Conservation (phyloP, 1,140 invertebrate genomes). For the Maniola jurtina region DNA sequence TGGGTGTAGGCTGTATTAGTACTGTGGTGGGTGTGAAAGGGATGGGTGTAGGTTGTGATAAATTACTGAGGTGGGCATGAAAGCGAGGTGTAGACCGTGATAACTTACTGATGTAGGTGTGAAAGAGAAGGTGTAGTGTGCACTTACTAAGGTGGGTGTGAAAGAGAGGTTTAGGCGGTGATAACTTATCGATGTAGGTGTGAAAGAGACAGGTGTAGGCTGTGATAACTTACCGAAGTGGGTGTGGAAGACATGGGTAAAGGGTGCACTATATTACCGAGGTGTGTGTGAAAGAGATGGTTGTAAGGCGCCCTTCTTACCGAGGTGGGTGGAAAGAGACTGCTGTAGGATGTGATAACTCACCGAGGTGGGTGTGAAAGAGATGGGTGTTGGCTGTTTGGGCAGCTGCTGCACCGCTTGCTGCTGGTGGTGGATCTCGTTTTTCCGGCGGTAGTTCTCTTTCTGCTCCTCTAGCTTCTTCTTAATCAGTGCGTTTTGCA, state of each 20-base stretch:
- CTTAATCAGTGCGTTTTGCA: constrained; percentile 90
- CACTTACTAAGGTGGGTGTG: too few species aligned
- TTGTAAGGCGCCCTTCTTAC: too few species aligned
- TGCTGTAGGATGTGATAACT: constrained; percentile 67
- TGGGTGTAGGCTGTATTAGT: too few species aligned
- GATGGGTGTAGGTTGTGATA: constrained; percentile 62
- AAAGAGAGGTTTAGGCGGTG: neutral
- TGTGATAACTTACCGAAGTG: constrained; percentile 25
- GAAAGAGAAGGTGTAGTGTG: constrained; percentile 79
- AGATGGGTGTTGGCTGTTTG: constrained; percentile 82
- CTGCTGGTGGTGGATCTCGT: constrained; percentile 80
- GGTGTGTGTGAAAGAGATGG: too few species aligned
- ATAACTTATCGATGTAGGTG: constrained; percentile 87
- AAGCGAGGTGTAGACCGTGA: constrained; percentile 83
- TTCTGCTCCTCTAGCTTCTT: constrained; percentile 92
- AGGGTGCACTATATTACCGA: too few species aligned
- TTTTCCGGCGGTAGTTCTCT: constrained; percentile 88
- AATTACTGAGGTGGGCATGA: constrained; percentile 91
- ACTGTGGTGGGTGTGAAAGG: constrained; percentile 48
- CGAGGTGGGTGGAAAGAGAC: too few species aligned
- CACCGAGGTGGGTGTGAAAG: constrained; percentile 93
- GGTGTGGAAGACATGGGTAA: constrained; percentile 83
- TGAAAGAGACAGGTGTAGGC: constrained; percentile 89
- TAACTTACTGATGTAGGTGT: too few species aligned
- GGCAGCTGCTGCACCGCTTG: constrained; percentile 41